Evolutionary conservation across 1,140 invertebrate genomes (phyloP).

Genomic region (Zaprionus kolodkinae): DNA sequence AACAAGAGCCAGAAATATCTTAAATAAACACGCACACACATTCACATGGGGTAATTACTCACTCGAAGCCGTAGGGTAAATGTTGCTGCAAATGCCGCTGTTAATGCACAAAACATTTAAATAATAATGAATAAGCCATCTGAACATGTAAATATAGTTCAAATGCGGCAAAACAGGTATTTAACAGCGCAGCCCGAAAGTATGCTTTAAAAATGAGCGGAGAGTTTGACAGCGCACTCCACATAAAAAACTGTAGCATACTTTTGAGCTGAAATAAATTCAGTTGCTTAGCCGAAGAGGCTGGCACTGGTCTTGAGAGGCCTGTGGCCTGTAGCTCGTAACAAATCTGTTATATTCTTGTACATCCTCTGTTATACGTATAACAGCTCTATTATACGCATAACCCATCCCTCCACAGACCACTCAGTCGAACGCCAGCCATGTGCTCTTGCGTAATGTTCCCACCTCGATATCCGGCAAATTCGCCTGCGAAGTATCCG

Average conservation of each 20-base stretch:
- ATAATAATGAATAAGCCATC: background rate
- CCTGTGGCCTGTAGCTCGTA: too few relatives aligned
- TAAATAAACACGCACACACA: slow-evolving; percentile 34
- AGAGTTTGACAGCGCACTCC: background rate
- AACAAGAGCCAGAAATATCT: slow-evolving; percentile 39
- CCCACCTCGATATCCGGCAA: slow-evolving; percentile 87
- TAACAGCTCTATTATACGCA: too few relatives aligned
- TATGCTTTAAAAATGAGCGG: slow-evolving; percentile 1
- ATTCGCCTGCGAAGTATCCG: slow-evolving; percentile 93
- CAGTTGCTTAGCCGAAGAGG: background rate
- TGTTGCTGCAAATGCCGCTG: background rate
- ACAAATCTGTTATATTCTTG: too few relatives aligned
- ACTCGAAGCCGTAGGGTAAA: background rate
- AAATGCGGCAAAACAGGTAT: background rate
- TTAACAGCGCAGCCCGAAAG: slow-evolving; percentile 10
- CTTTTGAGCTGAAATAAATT: background rate
- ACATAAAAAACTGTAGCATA: background rate
- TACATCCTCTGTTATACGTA: too few relatives aligned
- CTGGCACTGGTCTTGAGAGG: too few relatives aligned
- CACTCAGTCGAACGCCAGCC: slow-evolving; percentile 87
- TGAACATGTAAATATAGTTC: background rate
- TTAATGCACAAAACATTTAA: background rate
- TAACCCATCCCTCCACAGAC: slow-evolving; percentile 78
- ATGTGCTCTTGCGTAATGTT: slow-evolving; percentile 86
- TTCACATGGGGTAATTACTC: slow-evolving; percentile 14